These are phyloP conservation scores for Phenganax marumi DNA, from an alignment of 92 coral and sea anemone species.

Conservation along the genomic window DNA sequence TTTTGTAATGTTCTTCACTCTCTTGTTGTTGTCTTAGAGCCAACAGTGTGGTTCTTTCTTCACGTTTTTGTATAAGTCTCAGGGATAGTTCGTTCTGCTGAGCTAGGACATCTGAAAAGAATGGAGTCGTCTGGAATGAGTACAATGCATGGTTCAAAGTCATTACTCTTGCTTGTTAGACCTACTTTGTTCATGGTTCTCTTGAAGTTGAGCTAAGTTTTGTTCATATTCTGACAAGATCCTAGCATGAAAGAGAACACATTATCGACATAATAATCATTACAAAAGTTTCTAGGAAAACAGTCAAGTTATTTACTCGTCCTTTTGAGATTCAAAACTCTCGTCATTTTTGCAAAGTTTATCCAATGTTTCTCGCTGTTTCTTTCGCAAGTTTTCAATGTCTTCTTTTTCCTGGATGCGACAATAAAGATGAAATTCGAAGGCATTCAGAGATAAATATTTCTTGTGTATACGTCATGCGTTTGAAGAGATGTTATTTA, in stretches of 20 bases:
- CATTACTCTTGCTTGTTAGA: background rate
- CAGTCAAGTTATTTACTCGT: slow-evolving; percentile 53
- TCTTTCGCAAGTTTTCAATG: slow-evolving; percentile 62
- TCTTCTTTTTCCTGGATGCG: slow-evolving; percentile 71
- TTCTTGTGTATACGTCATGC: background rate
- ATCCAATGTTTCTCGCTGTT: slow-evolving; percentile 67
- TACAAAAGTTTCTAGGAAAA: background rate
- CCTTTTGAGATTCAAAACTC: slow-evolving; percentile 67
- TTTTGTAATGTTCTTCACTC: slow-evolving; percentile 81
- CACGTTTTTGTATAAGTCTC: slow-evolving; percentile 70
- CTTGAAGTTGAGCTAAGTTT: slow-evolving; percentile 74
- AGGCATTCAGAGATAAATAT: background rate
- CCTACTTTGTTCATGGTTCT: slow-evolving; percentile 86
- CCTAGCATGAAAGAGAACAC: slow-evolving; percentile 38
- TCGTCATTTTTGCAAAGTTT: slow-evolving; percentile 65
- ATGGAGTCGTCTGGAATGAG: no score
- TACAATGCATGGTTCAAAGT: no score
- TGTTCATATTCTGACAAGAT: slow-evolving; percentile 80
- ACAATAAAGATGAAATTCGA: background rate
- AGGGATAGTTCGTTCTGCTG: slow-evolving; percentile 75
- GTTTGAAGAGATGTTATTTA: no score
- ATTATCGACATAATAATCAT: background rate
- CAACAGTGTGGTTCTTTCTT: slow-evolving; percentile 65
- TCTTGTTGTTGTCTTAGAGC: slow-evolving; percentile 69
- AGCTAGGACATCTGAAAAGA: slow-evolving; percentile 64